Conservation (phyloP, 2,888 invertebrate genomes). For the Mellilla xanthometata region DNA sequence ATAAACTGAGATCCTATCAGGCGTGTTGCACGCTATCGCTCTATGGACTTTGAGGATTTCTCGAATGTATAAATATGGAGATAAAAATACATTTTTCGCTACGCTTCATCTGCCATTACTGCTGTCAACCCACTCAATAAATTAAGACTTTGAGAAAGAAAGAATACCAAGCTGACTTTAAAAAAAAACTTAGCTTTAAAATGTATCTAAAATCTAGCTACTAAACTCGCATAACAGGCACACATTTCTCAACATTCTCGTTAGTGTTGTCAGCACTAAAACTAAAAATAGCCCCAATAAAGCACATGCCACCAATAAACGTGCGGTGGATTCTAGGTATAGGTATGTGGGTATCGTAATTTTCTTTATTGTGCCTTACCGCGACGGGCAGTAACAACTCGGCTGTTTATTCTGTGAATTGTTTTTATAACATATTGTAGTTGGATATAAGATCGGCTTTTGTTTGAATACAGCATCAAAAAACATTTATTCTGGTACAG, state of each 20-base stretch:
- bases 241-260: constrained; percentile 13
- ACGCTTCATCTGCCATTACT: too few species aligned
- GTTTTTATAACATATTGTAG: too few species aligned
- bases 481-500: too few species aligned
- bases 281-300: constrained; percentile 43
- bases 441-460: too few species aligned
- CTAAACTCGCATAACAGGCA: background rate
- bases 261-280: constrained; percentile 27
- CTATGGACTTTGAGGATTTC: constrained; percentile 48
- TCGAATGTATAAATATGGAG: background rate
- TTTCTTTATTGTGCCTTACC: constrained; percentile 66
- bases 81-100: background rate
- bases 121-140: too few species aligned
- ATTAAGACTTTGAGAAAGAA: too few species aligned
- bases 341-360: constrained; percentile 58
- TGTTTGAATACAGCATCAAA: too few species aligned
- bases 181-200: background rate
- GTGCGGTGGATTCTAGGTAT: constrained; percentile 28
- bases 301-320: constrained; percentile 45
- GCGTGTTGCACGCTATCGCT: constrained; percentile 70
- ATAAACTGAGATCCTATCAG: constrained; percentile 80
- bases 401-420: constrained; percentile 41
- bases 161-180: too few species aligned
- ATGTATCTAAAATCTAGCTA: background rate
- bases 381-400: constrained; percentile 58